Base-by-base conservation (phyloP, 2,113 vertebrate species). In the Melanerpes formicivorus region DNA sequence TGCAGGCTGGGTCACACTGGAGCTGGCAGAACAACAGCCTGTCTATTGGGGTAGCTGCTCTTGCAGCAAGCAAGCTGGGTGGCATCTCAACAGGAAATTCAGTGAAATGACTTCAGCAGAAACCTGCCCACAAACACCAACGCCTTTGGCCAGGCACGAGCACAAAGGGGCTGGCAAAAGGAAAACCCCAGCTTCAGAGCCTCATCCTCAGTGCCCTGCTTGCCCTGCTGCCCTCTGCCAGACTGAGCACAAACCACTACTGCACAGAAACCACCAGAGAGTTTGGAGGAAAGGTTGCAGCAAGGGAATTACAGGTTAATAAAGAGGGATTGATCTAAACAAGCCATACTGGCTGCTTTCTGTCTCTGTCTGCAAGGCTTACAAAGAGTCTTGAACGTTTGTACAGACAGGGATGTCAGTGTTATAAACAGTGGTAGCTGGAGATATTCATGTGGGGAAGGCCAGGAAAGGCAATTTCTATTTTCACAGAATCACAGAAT, bases 81-180 rank as follows among this genome's bases (percentile, higher is more conserved):
- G 80, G 87, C 92, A 94, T 82, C 94, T 84, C 9, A 90, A 93
- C 92, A 84, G 92, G 93, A 95, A 92, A 92, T 34, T 52, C 92
- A 90, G 30, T 29, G 60, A 48, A 71, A 82, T 62, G 3, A 37
- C 78, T 84, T 72, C 87, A 80, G 50, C 66, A 79, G 90, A 81
- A 91, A 73, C 88, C 40, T 13, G 83, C 90, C 86, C 92, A 52
- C 29, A 5, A 56, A 90, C 92, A 80, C 85, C 90, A 85, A 72
- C 59, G 93, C 59, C 67, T 48, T 22, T 7, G 40, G 44, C 25
- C 65, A 52, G 74, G 67, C 2, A 2, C 0, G 0, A 73, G 63
- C 65, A 75, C 74, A 64, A 42, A 88, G 62, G 55, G 62, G 26
- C 14, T 0, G 0, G 29, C 71, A 27, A 6, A 8, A 37, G 25